A percentile compares a stretch with the other conserved stretches of the same genome.
Evolutionary conservation across 2,888 invertebrate species (phyloP).

Genomic region (Aspidiotus rigidus): DNA sequence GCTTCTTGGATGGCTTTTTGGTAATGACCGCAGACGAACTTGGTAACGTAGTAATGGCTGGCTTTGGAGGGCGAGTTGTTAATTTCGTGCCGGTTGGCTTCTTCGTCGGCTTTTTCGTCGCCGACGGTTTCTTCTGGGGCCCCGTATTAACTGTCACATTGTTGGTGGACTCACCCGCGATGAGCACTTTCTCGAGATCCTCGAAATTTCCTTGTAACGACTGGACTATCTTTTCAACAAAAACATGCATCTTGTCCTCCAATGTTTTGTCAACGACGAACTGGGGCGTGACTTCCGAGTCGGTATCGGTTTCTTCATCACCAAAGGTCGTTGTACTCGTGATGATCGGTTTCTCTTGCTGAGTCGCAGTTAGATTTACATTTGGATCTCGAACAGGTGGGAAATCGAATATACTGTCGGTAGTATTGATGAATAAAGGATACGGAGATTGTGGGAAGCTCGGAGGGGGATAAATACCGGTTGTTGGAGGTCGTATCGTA

Average conservation of each 20-base stretch:
- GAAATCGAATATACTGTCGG: conserved; percentile 63
- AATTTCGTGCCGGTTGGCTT: conserved; percentile 38
- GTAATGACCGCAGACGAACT: conserved; percentile 17
- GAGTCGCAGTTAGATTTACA: conserved; percentile 57
- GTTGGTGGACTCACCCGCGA: conserved; percentile 44
- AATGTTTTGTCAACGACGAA: conserved; percentile 71
- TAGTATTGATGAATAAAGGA: conserved; percentile 32
- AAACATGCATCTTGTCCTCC: conserved; percentile 68
- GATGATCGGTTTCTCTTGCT: conserved; percentile 42
- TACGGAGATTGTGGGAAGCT: conserved; percentile 11
- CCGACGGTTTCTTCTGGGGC: conserved; percentile 37
- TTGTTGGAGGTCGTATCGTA: conserved; percentile 6
- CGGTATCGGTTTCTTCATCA: conserved; percentile 50
- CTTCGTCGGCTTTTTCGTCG: conserved; percentile 40
- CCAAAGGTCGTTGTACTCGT: conserved; percentile 41
- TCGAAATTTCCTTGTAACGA: conserved; percentile 75
- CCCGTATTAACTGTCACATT: conserved; percentile 40
- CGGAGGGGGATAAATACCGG: not conserved
- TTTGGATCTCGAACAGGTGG: conserved; percentile 78
- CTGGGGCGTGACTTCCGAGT: conserved; percentile 65
- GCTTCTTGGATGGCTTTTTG: conserved; percentile 32
- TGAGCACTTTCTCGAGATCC: conserved; percentile 66
- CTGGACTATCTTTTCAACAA: conserved; percentile 74
- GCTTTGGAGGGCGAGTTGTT: conserved; percentile 34
- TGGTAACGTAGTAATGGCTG: conserved; percentile 25